Percentiles rank a stretch among this genome's conserved stretches.
phyloP scores from a whole-genome alignment of 2,113 vertebrate species.

The Tauraco erythrolophus region DNA sequence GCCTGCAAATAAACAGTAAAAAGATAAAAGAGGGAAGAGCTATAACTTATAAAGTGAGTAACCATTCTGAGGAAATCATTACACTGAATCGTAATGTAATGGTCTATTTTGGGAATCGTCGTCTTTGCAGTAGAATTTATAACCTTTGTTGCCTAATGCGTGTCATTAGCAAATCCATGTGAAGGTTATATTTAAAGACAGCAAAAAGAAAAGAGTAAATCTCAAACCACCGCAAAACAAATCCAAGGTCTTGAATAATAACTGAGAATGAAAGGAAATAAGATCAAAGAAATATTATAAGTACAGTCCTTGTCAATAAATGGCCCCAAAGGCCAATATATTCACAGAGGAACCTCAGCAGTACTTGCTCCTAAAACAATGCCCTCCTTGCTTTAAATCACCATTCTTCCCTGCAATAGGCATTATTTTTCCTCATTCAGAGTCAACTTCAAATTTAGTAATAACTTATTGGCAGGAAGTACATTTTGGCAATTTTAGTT shows the following conservation, averaged over 20 bases:
- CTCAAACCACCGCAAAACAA: background rate
- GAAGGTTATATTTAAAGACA: background rate
- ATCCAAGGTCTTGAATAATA: background rate
- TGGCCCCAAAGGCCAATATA: background rate
- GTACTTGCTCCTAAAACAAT: background rate
- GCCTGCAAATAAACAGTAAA: background rate
- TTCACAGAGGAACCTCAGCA: background rate
- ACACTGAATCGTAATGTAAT: background rate
- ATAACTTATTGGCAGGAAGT: background rate
- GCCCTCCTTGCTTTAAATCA: background rate
- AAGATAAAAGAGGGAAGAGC: background rate
- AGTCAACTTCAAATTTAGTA: background rate
- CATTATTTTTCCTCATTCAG: background rate
- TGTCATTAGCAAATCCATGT: background rate
- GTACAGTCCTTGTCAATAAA: background rate
- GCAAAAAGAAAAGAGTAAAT: background rate
- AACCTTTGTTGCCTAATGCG: background rate
- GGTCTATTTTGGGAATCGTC: background rate
- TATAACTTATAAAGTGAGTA: background rate
- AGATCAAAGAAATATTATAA: background rate
- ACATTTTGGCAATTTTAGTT: background rate
- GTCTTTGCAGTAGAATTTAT: slow-evolving; percentile 5
- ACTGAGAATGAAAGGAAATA: background rate
- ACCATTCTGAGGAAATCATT: background rate
- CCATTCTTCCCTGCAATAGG: background rate